These are phyloP conservation scores for Dendrolimus punctatus DNA, from an alignment of 1,140 invertebrate genomes.

Conservation along the genomic window DNA sequence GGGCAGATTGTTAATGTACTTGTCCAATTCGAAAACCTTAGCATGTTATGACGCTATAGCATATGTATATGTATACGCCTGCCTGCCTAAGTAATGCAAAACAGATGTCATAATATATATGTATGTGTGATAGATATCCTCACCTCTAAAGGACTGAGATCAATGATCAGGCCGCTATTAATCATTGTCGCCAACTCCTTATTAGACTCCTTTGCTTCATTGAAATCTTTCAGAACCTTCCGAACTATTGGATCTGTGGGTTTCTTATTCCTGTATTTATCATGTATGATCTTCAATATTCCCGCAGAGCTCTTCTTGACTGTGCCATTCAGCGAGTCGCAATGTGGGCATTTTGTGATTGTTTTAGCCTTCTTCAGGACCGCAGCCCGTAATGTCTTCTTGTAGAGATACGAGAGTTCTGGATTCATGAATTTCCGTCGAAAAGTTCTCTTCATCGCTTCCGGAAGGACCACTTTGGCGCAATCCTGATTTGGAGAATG, in stretches of 20 bases:
- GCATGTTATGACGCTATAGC: no score
- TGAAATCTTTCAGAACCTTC: slow-evolving; percentile 75
- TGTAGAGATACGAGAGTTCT: slow-evolving; percentile 85
- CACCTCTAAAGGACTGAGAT: slow-evolving; percentile 77
- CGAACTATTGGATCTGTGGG: slow-evolving; percentile 76
- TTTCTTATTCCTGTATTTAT: slow-evolving; percentile 88
- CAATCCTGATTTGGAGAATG: slow-evolving; percentile 74
- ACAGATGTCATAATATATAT: no score
- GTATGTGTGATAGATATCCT: slow-evolving; percentile 8
- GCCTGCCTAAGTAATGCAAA: no score
- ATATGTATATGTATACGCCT: no score
- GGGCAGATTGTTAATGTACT: no score
- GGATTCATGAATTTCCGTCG: slow-evolving; percentile 82
- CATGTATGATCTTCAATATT: slow-evolving; percentile 93
- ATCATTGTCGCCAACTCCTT: slow-evolving; percentile 75
- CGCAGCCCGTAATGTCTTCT: slow-evolving; percentile 86
- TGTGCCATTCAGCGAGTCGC: slow-evolving; percentile 84
- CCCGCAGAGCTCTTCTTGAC: slow-evolving; percentile 89
- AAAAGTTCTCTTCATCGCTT: slow-evolving; percentile 76
- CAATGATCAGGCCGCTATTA: slow-evolving; percentile 73
- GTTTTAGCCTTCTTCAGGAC: slow-evolving; percentile 88
- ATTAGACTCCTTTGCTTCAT: slow-evolving; percentile 74
- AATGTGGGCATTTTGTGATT: slow-evolving; percentile 82
- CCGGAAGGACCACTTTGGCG: slow-evolving; percentile 80
- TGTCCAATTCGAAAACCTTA: no score